Evolutionary conservation across 2,888 invertebrate genomes (phyloP), one percentile per base, ranked within the genome.

Genomic region (Luperina nickerlii): DNA sequence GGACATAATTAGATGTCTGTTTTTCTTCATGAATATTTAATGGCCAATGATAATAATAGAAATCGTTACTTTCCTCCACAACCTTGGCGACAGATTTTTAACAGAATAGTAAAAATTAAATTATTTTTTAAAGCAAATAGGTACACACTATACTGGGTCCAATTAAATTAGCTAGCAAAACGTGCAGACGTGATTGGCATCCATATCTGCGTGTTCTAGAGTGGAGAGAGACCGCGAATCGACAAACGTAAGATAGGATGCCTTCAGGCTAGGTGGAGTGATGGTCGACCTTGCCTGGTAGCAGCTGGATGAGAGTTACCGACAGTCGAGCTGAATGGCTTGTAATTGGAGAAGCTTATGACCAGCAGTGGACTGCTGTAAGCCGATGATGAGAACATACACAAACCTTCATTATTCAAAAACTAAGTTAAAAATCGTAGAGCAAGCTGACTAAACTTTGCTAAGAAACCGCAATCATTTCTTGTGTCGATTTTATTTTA

Each of bases 401-500:
- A 54, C 24, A 45, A 66, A 32, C 9, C 11, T 32, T 38, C 4
- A 45, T 57, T 20, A 7, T 42, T 38, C 15, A 57, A 54, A 38
- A 38, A 38, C 32, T 18, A 20, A 77, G 45, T 24, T 18, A 8
- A 60, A 32, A 57, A 48, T 65, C 13, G 2, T 8, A 54, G 42
- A 69, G 15, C 13, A 51, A 45, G 13, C 8, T 18, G 20, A 15
- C n/a, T 6, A 45, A 60, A 0, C 27, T 70, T 15, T 32, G 24
- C 54, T 63, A 74, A 57, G 60, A 82, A 66, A 42, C 62, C 20
- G 51, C 67, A 72, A 69, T 48, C 18, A 65, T 51, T 74, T 71
- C n/a, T 72, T 18, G 42, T 68, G 24, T 32, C n/a, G 60, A 60
- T 74, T 83, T 68, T 42, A 74, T 65, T 79, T 65, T n/a, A 69